Conservation (phyloP, 2,888 invertebrate species). For the Ctena decussata region DNA sequence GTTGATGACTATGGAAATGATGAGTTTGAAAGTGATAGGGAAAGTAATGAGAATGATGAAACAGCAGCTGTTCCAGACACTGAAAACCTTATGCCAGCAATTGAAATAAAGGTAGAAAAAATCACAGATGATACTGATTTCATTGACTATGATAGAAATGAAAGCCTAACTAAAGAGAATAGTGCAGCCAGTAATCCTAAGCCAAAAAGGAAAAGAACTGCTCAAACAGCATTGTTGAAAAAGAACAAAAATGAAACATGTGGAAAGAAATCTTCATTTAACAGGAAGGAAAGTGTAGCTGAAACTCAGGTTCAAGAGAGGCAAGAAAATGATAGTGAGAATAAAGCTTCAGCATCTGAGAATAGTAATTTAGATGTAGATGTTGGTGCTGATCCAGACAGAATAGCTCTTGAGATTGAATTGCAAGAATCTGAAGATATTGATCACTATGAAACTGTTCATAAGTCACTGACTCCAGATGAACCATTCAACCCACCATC, state of each 20-base stretch:
- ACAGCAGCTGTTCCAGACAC: background rate
- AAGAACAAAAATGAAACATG: too few relatives aligned
- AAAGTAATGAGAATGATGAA: background rate
- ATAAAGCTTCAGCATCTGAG: background rate
- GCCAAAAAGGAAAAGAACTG: too few relatives aligned
- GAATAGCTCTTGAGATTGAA: background rate
- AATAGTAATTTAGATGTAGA: background rate
- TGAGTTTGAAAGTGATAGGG: background rate
- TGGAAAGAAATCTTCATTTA: too few relatives aligned
- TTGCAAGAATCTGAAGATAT: background rate
- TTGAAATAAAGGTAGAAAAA: too few relatives aligned
- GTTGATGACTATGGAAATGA: too few relatives aligned
- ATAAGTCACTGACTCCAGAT: background rate
- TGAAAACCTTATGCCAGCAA: too few relatives aligned
- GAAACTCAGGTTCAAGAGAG: too few relatives aligned
- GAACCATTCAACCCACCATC: background rate
- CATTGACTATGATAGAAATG: background rate
- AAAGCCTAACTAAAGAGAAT: background rate
- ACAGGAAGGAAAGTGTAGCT: too few relatives aligned
- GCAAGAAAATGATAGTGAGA: background rate
- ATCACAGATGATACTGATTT: background rate
- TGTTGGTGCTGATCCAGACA: background rate
- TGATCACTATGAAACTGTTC: slow-evolving; percentile 1
- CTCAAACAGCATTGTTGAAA: too few relatives aligned
- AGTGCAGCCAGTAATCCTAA: background rate